Evolutionary conservation across 1,140 invertebrate species (phyloP), one percentile per base, ranked within the genome.

Genomic region (Cydia strobilella): DNA sequence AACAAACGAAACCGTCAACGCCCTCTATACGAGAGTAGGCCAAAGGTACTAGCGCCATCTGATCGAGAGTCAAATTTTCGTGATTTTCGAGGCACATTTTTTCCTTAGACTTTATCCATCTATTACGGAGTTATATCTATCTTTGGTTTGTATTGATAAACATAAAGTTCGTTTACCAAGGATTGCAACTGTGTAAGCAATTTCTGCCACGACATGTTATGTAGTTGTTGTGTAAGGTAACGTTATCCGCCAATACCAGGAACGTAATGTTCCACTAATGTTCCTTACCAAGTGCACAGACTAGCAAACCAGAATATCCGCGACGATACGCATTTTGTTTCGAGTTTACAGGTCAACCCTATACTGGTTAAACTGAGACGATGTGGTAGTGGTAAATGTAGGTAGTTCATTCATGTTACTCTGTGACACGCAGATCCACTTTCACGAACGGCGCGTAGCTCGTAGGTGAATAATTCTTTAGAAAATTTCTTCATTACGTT

Each of bases 161-260:
- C 65, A 69, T 69, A 42, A 69, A 31, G 63, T 35, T 65, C 15
- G 25, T 13, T 35, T 69, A 35, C 65, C 65, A 39, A 35, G 65
- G 39, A 69, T 18, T 69, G 65, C 65, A 69, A 69, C 65, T 69
- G 65, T 69, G 65, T 65, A 31, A 27, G 5, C 25, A 27, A 69
- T 69, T 69, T 69, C 65, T 31, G 63, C 63, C 12, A 7, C 31
- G n/a, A n/a, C 65, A 69, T 69, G 18, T 69, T 69, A 69, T 69
- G 35, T 42, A 75, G 74, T 15, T 79, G 74, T 77, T 81, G 74
- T 81, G 77, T 74, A 77, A 80, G 35, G 27, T 63, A 59, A 76
- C 45, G 66, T 74, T 76, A 39, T 75, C 59, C 69, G 62, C 59
- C 66, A 72, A 75, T 82, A 78, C 77, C 73, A 48, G 75, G 80